These are phyloP conservation scores for Serilophus lunatus DNA, from an alignment of 2,113 vertebrate species.

Conservation along the genomic window DNA sequence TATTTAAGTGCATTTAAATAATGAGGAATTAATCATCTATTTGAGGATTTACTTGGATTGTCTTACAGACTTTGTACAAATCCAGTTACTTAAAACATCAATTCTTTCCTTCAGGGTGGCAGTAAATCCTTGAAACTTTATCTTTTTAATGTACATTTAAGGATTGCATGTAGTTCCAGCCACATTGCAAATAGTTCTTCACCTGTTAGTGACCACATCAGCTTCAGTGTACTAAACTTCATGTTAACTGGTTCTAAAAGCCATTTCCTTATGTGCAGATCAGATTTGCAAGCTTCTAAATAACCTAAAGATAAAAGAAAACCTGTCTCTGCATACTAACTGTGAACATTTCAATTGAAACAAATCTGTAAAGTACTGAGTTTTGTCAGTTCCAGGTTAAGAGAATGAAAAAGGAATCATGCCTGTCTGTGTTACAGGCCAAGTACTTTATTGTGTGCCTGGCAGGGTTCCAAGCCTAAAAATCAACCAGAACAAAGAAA, in stretches of 20 bases:
- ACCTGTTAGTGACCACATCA: not conserved
- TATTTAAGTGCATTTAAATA: constrained; percentile 51
- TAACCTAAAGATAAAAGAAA: constrained; percentile 1
- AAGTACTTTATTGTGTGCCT: constrained; percentile 67
- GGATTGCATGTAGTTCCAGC: not conserved
- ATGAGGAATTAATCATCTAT: constrained; percentile 56
- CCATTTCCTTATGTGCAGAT: not conserved
- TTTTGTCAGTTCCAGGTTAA: constrained; percentile 58
- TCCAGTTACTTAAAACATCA: constrained; percentile 57
- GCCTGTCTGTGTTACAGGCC: constrained; percentile 59
- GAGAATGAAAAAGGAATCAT: constrained; percentile 58
- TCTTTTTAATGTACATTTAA: not conserved
- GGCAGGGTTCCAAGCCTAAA: constrained; percentile 69
- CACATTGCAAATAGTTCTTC: not conserved
- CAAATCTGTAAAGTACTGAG: constrained; percentile 11
- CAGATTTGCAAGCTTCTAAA: constrained; percentile 27
- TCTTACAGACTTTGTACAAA: constrained; percentile 48
- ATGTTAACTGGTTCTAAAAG: not conserved
- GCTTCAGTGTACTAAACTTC: not conserved
- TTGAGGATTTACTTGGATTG: constrained; percentile 55
- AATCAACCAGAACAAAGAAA: constrained; percentile 58
- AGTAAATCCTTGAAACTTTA: constrained; percentile 53
- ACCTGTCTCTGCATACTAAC: not conserved
- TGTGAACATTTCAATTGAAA: constrained; percentile 31
- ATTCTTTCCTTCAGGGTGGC: constrained; percentile 8